phyloP scores from a whole-genome alignment of 2,797 vertebrate genomes.

The Lagothrix lagotricha region DNA sequence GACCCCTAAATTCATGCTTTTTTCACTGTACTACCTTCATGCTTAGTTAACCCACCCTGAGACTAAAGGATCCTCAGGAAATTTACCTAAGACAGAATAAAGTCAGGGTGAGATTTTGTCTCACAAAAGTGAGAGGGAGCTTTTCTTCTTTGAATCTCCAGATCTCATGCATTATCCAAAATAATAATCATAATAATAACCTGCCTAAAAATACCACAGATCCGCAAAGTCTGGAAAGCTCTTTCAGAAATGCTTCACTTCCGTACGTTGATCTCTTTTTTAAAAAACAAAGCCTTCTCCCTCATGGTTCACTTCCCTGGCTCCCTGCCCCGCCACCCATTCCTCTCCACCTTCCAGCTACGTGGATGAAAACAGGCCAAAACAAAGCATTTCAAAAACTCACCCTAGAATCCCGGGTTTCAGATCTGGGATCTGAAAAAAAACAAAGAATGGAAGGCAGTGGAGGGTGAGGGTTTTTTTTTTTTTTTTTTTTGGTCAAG shows the following conservation, averaged over 20 bases:
- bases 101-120: neutral
- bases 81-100: neutral
- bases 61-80: neutral
- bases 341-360: neutral
- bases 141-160: neutral
- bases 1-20: neutral
- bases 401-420: slow-evolving; percentile 45
- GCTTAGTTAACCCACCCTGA: neutral
- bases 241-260: slow-evolving; percentile 27
- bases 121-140: neutral
- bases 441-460: neutral
- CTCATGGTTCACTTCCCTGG: neutral
- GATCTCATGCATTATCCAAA: neutral
- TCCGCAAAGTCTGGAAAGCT: neutral
- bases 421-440: slow-evolving; percentile 37
- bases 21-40: neutral
- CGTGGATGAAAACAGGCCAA: slow-evolving; percentile 43
- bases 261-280: neutral
- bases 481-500: neutral
- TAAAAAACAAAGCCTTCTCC: neutral
- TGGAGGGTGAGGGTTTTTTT: neutral
- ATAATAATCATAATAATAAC: neutral
- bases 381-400: slow-evolving; percentile 60
- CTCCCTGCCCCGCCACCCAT: neutral
- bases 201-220: neutral